These are phyloP conservation scores for Reticulitermes speratus DNA, from an alignment of 1,140 invertebrate genomes.

Conservation along the genomic window DNA sequence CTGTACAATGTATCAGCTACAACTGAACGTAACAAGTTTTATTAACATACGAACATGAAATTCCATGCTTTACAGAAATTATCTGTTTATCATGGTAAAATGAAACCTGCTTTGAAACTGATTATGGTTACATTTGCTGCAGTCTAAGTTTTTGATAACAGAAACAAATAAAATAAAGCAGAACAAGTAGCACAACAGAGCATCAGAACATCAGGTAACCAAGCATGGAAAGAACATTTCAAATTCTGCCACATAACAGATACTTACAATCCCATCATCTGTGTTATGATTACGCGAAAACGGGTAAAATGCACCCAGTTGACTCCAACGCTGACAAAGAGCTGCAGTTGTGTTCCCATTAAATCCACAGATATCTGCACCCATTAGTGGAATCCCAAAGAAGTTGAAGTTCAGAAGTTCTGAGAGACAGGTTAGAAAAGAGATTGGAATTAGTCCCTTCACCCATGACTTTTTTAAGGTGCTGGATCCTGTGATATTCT, in stretches of 20 bases:
- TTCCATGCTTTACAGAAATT: too few relatives aligned
- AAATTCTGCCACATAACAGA: neutral
- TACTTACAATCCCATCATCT: slow-evolving; percentile 64
- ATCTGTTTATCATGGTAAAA: too few relatives aligned
- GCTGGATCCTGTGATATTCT: too few relatives aligned
- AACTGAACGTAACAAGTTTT: too few relatives aligned
- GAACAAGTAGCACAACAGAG: neutral
- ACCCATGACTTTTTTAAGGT: too few relatives aligned
- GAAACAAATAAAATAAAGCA: too few relatives aligned
- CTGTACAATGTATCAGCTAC: too few relatives aligned
- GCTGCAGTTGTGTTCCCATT: slow-evolving; percentile 69
- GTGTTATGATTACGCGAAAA: slow-evolving; percentile 86
- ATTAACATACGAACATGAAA: too few relatives aligned
- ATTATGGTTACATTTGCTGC: too few relatives aligned
- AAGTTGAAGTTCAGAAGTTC: slow-evolving; percentile 77
- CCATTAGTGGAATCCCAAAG: slow-evolving; percentile 83
- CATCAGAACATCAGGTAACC: neutral
- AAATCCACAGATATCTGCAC: slow-evolving; percentile 91
- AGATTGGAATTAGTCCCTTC: too few relatives aligned
- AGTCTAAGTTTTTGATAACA: too few relatives aligned
- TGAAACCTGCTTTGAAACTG: too few relatives aligned
- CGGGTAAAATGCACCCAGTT: slow-evolving; percentile 84
- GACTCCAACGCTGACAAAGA: slow-evolving; percentile 78
- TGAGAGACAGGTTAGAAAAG: slow-evolving; percentile 40
- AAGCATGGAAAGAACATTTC: neutral